phyloP scores from a whole-genome alignment of 2,113 vertebrate species.

The Entelurus aequoreus region DNA sequence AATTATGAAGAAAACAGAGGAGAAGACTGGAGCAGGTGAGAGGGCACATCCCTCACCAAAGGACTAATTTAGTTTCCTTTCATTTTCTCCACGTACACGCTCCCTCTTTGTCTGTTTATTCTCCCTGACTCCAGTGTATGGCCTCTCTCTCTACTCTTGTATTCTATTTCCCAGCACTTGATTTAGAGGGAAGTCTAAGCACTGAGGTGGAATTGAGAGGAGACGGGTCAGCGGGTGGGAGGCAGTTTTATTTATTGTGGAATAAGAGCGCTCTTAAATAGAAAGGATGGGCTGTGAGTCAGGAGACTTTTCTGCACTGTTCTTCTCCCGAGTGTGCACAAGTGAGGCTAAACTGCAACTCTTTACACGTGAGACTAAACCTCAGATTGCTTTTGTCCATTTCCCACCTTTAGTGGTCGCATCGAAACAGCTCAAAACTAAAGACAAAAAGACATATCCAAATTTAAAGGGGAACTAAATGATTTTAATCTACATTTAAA shows the following conservation, averaged over 20 bases:
- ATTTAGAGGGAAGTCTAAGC: constrained; percentile 23
- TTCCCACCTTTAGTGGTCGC: background rate
- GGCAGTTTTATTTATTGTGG: constrained; percentile 23
- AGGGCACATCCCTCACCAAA: constrained; percentile 42
- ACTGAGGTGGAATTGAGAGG: constrained; percentile 13
- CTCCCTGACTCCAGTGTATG: background rate
- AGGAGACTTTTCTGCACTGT: constrained; percentile 2
- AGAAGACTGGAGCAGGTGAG: constrained; percentile 42
- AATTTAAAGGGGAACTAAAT: too few relatives aligned
- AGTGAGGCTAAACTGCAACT: background rate
- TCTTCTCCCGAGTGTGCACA: background rate
- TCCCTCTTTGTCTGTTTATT: constrained; percentile 18
- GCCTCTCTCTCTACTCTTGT: constrained; percentile 3
- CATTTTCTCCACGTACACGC: constrained; percentile 28
- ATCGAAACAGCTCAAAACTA: background rate
- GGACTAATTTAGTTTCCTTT: constrained; percentile 50
- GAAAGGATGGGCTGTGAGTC: constrained; percentile 5
- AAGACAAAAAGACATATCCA: background rate
- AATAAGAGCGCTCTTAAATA: constrained; percentile 21
- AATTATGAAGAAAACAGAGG: constrained; percentile 53
- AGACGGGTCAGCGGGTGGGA: constrained; percentile 16
- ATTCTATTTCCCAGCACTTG: constrained; percentile 44
- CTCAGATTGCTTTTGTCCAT: background rate
- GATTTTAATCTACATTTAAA: too few relatives aligned
- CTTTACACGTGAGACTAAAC: background rate